These are phyloP conservation scores for Oscheius sp. DNA, from an alignment of 2,888 invertebrate species.

Conservation along the genomic window DNA sequence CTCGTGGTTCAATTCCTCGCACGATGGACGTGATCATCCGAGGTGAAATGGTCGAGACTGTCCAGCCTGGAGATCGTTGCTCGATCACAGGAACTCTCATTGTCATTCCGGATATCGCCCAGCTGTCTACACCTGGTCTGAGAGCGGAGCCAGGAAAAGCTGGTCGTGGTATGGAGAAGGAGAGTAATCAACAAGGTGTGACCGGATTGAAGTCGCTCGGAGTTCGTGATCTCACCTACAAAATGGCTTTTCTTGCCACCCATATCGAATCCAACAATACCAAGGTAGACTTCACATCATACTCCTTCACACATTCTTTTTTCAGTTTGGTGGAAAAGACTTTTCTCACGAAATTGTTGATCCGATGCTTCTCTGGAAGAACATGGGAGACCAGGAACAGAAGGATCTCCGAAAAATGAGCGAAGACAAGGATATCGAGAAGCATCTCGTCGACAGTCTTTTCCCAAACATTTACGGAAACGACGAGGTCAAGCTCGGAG, in stretches of 20 bases:
- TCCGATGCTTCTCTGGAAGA: constrained; percentile 76
- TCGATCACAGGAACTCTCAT: constrained; percentile 95
- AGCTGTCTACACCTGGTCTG: constrained; percentile 85
- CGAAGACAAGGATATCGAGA: constrained; percentile 88
- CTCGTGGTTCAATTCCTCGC: constrained; percentile 94
- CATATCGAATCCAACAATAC: constrained; percentile 78
- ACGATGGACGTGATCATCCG: constrained; percentile 92
- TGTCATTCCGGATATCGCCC: constrained; percentile 94
- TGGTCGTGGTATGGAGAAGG: constrained; percentile 78
- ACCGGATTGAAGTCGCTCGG: constrained; percentile 88
- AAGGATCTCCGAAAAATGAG: constrained; percentile 76
- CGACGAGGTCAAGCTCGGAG: constrained; percentile 75
- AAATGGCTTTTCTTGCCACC: constrained; percentile 92
- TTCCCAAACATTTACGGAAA: constrained; percentile 92
- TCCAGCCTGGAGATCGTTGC: constrained; percentile 88
- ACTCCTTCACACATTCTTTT: background rate
- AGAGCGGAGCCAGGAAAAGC: constrained; percentile 86
- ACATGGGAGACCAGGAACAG: constrained; percentile 84
- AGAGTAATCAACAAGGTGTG: constrained; percentile 81
- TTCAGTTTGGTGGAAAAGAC: constrained; percentile 83
- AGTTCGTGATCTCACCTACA: constrained; percentile 86
- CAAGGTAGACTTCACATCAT: constrained; percentile 16
- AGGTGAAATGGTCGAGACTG: constrained; percentile 94
- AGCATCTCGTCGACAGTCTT: constrained; percentile 88
- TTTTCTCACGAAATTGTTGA: constrained; percentile 88